A percentile compares a stretch with the other conserved stretches of the same genome.
These are phyloP conservation scores for Agapostemon virescens DNA, from an alignment of 2,888 invertebrate species.

Conservation along the genomic window DNA sequence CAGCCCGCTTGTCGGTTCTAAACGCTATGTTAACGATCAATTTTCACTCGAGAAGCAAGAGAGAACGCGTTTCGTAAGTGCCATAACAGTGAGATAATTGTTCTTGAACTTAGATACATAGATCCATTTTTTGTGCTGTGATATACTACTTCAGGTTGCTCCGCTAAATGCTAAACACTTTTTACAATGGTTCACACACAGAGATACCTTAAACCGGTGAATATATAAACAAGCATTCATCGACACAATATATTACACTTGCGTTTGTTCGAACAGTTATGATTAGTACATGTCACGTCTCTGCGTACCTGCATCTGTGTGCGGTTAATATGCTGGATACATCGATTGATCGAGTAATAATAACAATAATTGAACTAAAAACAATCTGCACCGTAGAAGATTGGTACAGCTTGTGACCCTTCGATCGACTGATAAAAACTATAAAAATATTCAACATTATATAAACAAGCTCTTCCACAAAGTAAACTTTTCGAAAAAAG, in stretches of 20 bases:
- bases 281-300: neutral
- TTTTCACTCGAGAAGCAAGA: neutral
- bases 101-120: neutral
- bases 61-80: constrained; percentile 29
- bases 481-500: constrained; percentile 2
- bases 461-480: neutral
- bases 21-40: constrained; percentile 1
- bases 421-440: constrained; percentile 13
- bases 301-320: neutral
- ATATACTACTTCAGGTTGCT: constrained; percentile 12
- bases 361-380: neutral
- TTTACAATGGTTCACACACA: constrained; percentile 2
- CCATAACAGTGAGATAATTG: neutral
- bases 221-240: constrained; percentile 5
- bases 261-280: neutral
- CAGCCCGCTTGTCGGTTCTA: constrained; percentile 10
- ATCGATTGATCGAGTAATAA: neutral
- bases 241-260: constrained; percentile 6
- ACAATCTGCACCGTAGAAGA: neutral
- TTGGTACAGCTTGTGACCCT: neutral
- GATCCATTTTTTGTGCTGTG: constrained; percentile 15
- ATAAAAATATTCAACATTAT: constrained; percentile 35
- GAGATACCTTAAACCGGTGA: constrained; percentile 12
- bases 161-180: constrained; percentile 21
- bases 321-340: neutral